Conservation (phyloP, 1,140 invertebrate genomes). For the Scaptodrosophila lebanonensis region DNA sequence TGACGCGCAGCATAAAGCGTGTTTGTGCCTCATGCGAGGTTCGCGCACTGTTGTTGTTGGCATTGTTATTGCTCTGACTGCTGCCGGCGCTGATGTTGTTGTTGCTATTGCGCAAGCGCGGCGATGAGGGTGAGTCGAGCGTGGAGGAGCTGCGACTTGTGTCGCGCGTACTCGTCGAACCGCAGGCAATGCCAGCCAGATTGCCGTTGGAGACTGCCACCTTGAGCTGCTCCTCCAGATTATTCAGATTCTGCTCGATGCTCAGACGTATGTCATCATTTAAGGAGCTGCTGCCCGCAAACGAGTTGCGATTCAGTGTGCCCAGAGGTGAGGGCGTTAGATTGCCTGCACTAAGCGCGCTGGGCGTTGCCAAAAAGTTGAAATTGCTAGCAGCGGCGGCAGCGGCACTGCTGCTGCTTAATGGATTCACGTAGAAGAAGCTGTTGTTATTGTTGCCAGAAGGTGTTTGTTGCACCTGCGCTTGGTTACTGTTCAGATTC, state of each 20-base stretch:
- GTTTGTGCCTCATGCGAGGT: slow-evolving; percentile 13
- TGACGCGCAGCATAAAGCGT: slow-evolving; percentile 61
- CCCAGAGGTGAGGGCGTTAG: slow-evolving; percentile 66
- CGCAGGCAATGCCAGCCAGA: slow-evolving; percentile 57
- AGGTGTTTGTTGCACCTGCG: slow-evolving; percentile 34
- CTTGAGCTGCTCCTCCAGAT: slow-evolving; percentile 79
- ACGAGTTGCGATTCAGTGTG: slow-evolving; percentile 69
- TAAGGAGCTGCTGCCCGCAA: slow-evolving; percentile 53
- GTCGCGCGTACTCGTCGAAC: slow-evolving; percentile 53
- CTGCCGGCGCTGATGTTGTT: slow-evolving; percentile 52
- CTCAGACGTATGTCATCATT: slow-evolving; percentile 64
- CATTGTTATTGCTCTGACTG: slow-evolving; percentile 34
- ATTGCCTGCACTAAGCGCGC: slow-evolving; percentile 33
- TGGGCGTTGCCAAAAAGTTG: slow-evolving; percentile 62
- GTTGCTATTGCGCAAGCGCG: slow-evolving; percentile 50
- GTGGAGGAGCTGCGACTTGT: slow-evolving; percentile 69
- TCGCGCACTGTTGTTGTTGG: slow-evolving; percentile 18
- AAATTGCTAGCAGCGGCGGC: slow-evolving; percentile 46
- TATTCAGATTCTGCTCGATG: slow-evolving; percentile 74
- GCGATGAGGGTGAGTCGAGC: slow-evolving; percentile 65
- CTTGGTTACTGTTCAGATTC: slow-evolving; percentile 67
- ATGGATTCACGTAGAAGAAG: slow-evolving; percentile 73
- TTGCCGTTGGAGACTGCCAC: slow-evolving; percentile 78
- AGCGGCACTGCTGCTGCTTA: slow-evolving; percentile 65
- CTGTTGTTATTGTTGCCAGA: slow-evolving; percentile 56